Conservation (phyloP, 2,797 vertebrate genomes). For the Poecilia velifera region DNA sequence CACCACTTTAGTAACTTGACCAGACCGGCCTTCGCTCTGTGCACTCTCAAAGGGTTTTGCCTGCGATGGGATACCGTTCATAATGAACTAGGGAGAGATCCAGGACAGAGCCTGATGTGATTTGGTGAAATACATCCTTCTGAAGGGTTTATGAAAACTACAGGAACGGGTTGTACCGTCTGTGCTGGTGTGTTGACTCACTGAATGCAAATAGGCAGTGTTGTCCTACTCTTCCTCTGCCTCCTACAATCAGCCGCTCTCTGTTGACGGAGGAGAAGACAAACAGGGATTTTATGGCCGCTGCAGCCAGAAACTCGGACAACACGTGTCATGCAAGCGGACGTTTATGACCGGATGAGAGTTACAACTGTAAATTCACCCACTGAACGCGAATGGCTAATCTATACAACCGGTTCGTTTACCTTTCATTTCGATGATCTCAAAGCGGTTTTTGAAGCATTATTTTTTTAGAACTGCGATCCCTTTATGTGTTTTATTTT, state of each 20-base stretch:
- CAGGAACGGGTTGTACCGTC: slow-evolving; percentile 43
- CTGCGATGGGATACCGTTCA: slow-evolving; percentile 51
- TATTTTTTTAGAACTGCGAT: background rate
- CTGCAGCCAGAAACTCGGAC: slow-evolving; percentile 27
- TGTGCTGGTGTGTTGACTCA: slow-evolving; percentile 44
- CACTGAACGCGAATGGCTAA: background rate
- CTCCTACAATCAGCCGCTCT: slow-evolving; percentile 33
- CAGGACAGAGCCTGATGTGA: slow-evolving; percentile 8
- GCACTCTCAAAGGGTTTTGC: slow-evolving; percentile 52
- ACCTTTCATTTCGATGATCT: background rate
- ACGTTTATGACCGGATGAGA: slow-evolving; percentile 51
- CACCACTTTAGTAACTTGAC: slow-evolving; percentile 71
- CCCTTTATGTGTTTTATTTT: background rate
- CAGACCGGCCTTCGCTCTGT: slow-evolving; percentile 44
- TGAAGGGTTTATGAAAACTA: slow-evolving; percentile 16
- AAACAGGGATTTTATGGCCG: slow-evolving; percentile 55
- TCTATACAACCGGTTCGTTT: background rate
- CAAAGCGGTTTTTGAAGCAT: background rate
- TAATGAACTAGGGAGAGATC: slow-evolving; percentile 33
- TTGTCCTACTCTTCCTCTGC: slow-evolving; percentile 41
- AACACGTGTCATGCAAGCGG: slow-evolving; percentile 36
- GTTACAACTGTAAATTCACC: slow-evolving; percentile 7
- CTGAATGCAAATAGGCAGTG: slow-evolving; percentile 56
- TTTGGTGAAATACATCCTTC: slow-evolving; percentile 37
- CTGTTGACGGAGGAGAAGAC: slow-evolving; percentile 53